Conservation (phyloP, 2,113 vertebrate species). For the Toxotes chatareus region DNA sequence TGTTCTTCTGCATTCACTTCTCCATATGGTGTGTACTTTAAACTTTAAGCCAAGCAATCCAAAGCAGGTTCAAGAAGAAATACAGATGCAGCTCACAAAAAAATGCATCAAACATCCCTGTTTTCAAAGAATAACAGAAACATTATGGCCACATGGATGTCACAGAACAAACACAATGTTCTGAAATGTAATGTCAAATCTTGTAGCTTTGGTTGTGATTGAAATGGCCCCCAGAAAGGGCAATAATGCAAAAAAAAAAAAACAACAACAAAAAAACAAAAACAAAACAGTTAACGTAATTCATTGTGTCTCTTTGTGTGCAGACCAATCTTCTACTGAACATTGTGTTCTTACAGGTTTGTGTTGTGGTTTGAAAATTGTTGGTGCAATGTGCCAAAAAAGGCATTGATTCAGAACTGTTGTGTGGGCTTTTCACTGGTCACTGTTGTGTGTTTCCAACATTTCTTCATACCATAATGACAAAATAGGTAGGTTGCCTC, state of each 20-base stretch:
- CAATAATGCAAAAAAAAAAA: background rate
- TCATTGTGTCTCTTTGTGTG: background rate
- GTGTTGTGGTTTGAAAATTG: background rate
- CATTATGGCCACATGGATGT: background rate
- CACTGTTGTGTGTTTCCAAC: background rate
- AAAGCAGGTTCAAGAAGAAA: background rate
- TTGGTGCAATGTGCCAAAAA: background rate
- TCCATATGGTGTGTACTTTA: background rate
- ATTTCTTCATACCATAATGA: background rate
- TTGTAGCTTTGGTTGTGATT: constrained; percentile 4
- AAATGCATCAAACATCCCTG: background rate
- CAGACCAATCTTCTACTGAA: background rate
- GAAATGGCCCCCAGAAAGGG: constrained; percentile 8
- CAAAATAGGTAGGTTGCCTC: too few relatives aligned
- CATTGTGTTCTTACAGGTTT: background rate
- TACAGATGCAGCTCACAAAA: background rate
- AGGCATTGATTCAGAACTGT: too few relatives aligned
- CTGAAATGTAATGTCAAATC: constrained; percentile 27
- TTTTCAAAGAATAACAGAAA: constrained; percentile 19
- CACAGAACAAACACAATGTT: background rate
- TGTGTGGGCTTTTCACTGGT: too few relatives aligned
- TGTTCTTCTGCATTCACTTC: background rate
- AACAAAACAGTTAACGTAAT: background rate
- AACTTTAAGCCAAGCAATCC: background rate
- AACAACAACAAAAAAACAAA: background rate